Conservation (phyloP, 2,888 invertebrate genomes). For the Andrena fulva region DNA sequence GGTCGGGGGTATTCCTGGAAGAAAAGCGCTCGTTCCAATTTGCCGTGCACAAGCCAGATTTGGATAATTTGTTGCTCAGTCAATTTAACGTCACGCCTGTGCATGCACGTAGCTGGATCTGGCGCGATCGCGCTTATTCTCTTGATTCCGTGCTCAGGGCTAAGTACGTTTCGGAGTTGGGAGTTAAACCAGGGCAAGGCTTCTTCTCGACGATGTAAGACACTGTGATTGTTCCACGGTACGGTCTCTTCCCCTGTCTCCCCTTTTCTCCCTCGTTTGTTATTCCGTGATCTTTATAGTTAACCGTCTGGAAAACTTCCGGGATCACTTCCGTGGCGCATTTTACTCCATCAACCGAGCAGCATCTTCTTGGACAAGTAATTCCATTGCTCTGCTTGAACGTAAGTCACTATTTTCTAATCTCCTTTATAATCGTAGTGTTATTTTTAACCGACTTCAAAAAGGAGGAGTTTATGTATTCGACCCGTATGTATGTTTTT, state of each 20-base stretch:
- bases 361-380: not conserved
- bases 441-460: too few species aligned
- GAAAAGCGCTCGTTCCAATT: not conserved
- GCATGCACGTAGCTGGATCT: not conserved
- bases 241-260: not conserved
- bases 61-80: constrained; percentile 25
- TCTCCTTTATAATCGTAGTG: not conserved
- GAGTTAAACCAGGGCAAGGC: constrained; percentile 16
- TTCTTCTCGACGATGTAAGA: constrained; percentile 26
- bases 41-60: constrained; percentile 13
- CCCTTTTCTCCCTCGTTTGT: constrained; percentile 23
- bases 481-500: too few species aligned
- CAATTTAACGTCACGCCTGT: constrained; percentile 10
- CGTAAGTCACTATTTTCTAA: not conserved
- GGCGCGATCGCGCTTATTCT: not conserved
- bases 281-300: constrained; percentile 37
- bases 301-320: constrained; percentile 26
- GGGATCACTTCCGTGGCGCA: not conserved
- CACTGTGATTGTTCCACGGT: constrained; percentile 30
- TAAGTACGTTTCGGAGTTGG: constrained; percentile 33
- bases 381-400: not conserved
- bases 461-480: too few species aligned
- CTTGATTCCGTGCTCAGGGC: not conserved
- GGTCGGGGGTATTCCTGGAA: not conserved
- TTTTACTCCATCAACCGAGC: not conserved